Evolutionary conservation across 2,797 vertebrate species (phyloP).

Genomic region (Poeciliopsis gracilis): DNA sequence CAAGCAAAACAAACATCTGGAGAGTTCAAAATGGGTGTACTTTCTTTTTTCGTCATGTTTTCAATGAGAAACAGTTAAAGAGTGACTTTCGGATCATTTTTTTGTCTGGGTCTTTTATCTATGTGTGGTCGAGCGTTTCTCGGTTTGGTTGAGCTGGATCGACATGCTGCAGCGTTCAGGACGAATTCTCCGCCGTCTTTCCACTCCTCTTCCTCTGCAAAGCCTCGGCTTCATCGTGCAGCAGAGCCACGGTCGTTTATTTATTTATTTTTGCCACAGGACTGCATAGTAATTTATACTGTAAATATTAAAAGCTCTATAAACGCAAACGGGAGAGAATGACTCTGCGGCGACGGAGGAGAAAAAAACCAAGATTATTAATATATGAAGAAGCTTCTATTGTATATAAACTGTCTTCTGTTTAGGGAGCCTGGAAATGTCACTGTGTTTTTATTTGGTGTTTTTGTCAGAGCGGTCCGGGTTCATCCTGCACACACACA

Average conservation of each 20-base stretch:
- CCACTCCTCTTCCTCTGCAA: neutral
- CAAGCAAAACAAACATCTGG: too few species aligned
- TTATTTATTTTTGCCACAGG: constrained; percentile 82
- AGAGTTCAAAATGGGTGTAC: neutral
- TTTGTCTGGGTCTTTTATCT: neutral
- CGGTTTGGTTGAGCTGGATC: neutral
- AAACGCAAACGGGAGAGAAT: constrained; percentile 68
- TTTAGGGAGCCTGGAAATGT: constrained; percentile 69
- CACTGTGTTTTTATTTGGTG: constrained; percentile 69
- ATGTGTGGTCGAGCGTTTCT: neutral
- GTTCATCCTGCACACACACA: constrained; percentile 5
- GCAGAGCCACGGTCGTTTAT: constrained; percentile 76
- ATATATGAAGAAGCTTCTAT: constrained; percentile 83
- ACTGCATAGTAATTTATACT: constrained; percentile 85
- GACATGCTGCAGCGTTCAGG: constrained; percentile 8
- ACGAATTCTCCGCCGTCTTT: neutral
- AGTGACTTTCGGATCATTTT: neutral
- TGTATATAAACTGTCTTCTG: constrained; percentile 78
- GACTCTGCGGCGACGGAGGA: constrained; percentile 35
- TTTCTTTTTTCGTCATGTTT: neutral
- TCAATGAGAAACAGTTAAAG: neutral
- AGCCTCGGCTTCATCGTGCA: constrained; percentile 13
- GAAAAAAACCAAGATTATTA: constrained; percentile 65
- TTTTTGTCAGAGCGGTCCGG: constrained; percentile 40
- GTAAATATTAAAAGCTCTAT: constrained; percentile 83